A percentile compares a stretch with the other conserved stretches of the same genome.
Conservation (phyloP, 2,797 vertebrate genomes). For the Acanthurus lineatus region DNA sequence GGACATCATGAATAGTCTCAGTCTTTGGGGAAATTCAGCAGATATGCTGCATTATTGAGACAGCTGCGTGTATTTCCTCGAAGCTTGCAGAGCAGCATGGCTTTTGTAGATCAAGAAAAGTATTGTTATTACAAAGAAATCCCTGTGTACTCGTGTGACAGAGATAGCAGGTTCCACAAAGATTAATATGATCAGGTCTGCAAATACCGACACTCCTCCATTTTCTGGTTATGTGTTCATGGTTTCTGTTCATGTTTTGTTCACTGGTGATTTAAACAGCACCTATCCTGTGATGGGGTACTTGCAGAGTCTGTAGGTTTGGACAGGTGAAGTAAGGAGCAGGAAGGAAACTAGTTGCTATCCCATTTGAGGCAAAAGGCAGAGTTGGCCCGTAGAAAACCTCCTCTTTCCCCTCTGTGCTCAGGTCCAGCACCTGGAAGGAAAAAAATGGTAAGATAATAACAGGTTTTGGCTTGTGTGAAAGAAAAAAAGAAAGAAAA, state of each 20-base stretch:
- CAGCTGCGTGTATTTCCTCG: slow-evolving; percentile 33
- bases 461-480: too few relatives aligned
- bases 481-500: too few relatives aligned
- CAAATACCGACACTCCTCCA: slow-evolving; percentile 26
- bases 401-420: slow-evolving; percentile 95
- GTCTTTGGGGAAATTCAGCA: slow-evolving; percentile 62
- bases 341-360: slow-evolving; percentile 95
- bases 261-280: slow-evolving; percentile 73
- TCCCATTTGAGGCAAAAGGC: slow-evolving; percentile 96
- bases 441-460: slow-evolving; percentile 1
- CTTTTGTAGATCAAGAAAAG: slow-evolving; percentile 41
- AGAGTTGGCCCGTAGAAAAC: slow-evolving; percentile 97
- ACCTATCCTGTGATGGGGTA: slow-evolving; percentile 96
- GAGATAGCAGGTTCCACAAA: slow-evolving; percentile 25
- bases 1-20: slow-evolving; percentile 27
- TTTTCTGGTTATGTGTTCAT: slow-evolving; percentile 16
- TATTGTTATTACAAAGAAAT: slow-evolving; percentile 49
- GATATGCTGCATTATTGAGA: slow-evolving; percentile 28
- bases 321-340: slow-evolving; percentile 95
- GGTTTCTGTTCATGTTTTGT: slow-evolving; percentile 8
- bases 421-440: slow-evolving; percentile 93
- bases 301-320: slow-evolving; percentile 95
- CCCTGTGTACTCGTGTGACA: slow-evolving; percentile 13
- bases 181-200: slow-evolving; percentile 19
- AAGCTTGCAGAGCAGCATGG: slow-evolving; percentile 45